Evolutionary conservation across 2,797 vertebrate species (phyloP).

Genomic region (Tokudaia muenninki): DNA sequence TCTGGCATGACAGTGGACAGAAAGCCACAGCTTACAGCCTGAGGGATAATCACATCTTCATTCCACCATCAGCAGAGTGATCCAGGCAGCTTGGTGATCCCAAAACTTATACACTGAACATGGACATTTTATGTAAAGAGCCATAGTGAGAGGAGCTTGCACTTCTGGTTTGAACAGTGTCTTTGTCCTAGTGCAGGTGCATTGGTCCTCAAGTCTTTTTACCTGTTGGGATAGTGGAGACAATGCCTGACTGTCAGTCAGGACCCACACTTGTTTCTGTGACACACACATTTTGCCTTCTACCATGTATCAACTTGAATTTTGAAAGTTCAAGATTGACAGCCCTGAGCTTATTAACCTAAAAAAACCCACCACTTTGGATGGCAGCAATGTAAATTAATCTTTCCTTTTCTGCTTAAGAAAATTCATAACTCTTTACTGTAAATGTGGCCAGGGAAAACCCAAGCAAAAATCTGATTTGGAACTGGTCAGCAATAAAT

Average conservation of each 20-base stretch:
- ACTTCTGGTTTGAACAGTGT: background rate
- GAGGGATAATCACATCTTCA: background rate
- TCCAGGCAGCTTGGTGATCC: background rate
- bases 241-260: background rate
- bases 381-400: background rate
- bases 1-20: background rate
- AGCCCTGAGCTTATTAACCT: background rate
- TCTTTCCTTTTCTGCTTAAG: background rate
- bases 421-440: background rate
- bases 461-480: background rate
- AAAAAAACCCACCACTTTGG: background rate
- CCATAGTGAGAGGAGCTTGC: conserved; percentile 65
- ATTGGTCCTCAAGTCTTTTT: background rate
- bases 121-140: background rate
- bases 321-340: background rate
- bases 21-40: background rate
- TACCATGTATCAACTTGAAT: rapidly evolving
- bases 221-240: background rate
- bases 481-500: rapidly evolving
- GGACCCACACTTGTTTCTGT: background rate
- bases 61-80: background rate
- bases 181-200: background rate
- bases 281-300: background rate
- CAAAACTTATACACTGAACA: background rate
- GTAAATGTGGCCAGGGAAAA: background rate